These are phyloP conservation scores for Loris lydekkerianus DNA, from an alignment of 2,797 vertebrate species.

Conservation along the genomic window DNA sequence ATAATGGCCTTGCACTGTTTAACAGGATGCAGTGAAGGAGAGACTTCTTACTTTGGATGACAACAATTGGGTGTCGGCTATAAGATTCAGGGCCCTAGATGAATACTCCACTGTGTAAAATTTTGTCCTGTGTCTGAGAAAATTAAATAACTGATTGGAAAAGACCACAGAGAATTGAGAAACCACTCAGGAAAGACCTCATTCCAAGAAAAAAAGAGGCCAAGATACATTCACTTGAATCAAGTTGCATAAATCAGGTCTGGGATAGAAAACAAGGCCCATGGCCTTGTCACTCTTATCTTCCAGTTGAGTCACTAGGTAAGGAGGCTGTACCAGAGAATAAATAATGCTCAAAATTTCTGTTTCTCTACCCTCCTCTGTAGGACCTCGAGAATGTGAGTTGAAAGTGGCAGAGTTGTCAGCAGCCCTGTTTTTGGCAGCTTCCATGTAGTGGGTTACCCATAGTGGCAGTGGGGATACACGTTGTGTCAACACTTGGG, in stretches of 20 bases:
- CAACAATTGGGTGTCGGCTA: constrained; percentile 62
- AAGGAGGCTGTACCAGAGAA: neutral
- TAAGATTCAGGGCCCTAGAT: neutral
- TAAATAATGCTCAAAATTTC: neutral
- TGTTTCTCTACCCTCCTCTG: neutral
- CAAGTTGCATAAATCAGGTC: neutral
- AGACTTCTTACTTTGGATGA: neutral
- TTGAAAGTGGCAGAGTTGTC: neutral
- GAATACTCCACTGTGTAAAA: constrained; percentile 13
- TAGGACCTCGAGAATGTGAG: neutral
- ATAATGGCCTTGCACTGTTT: neutral
- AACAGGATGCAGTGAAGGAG: neutral
- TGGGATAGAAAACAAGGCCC: neutral
- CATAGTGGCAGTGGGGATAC: no score
- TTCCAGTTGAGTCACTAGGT: neutral
- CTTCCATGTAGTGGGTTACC: neutral
- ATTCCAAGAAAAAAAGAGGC: constrained; percentile 55
- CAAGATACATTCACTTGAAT: constrained; percentile 18
- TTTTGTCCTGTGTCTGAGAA: constrained; percentile 59
- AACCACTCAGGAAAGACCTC: constrained; percentile 59
- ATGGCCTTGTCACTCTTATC: neutral
- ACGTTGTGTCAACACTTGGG: no score
- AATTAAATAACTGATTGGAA: constrained; percentile 46
- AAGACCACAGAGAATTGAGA: constrained; percentile 24
- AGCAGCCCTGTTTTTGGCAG: neutral